Evolutionary conservation across 2,888 invertebrate genomes (phyloP), one percentile per base, ranked within the genome.

Genomic region (Luperina nickerlii): DNA sequence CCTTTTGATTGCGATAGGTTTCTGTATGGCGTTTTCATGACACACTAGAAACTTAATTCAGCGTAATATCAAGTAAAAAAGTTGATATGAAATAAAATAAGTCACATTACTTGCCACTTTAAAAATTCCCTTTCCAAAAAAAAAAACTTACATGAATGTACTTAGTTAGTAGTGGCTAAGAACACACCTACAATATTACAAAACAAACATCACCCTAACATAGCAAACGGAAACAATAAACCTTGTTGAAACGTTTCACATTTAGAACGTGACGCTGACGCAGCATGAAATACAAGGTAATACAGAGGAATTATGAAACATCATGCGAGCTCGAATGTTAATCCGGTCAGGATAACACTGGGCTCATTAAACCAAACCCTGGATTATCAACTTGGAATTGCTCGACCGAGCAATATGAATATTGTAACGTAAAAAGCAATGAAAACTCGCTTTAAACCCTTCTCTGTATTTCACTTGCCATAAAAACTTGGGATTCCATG

Each of bases 371-470:
- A 93, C 93, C 92, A 92, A 92, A 92, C 94, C 94, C 94, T 89
- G 95, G 96, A 96, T 96, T 96, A 96, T 95, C 94, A 95, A 95
- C 94, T 94, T 94, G 94, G 94, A 94, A 95, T 94, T 95, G 94
- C 94, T 92, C 92, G 92, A 93, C 92, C 93, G 93, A 94, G 93
- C 94, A 94, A 93, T 94, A 94, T 94, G 95, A 95, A 94, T 94
- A 94, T 95, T 94, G 95, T 94, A 94, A 94, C 93, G 94, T 94
- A 94, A 95, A 96, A 95, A 94, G 95, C 95, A 95, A 95, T 96
- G 95, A 96, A 95, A 96, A 94, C 93, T 92, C 94, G 91, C 91
- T 93, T 94, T 91, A 93, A 94, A 94, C 94, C 95, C 94, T 93
- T 92, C 92, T 93, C 92, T 93, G 95, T 94, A 94, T 95, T 95